Base-by-base conservation (phyloP, 2,797 vertebrate species). In the Hylomyscus alleni region DNA sequence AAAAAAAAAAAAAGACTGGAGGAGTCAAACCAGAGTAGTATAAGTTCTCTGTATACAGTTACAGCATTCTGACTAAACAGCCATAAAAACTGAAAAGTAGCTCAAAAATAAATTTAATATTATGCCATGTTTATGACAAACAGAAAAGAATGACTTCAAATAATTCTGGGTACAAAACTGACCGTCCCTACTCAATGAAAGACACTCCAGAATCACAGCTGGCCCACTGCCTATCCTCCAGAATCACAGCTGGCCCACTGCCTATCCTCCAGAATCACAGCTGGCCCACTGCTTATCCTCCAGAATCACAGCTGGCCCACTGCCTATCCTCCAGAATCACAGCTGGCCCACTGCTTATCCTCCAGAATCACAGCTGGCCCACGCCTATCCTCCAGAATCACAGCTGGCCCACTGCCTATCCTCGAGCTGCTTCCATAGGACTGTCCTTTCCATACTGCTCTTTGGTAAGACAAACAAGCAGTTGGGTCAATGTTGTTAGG, bases 401-500 rank as follows among this genome's bases (percentile, higher is more conserved):
- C 29, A 90, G 13, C 58, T 92, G 94, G 86, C 75, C 87, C 50
- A 62, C 65, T 76, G 62, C 81, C 54, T 92, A 2, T 82, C 86
- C 90, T 44, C 44, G n/a, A 82, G 93, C 44, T 96, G 26, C 40
- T 65, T 76, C 50, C 93, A 95, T 58, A 77, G 4, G 60, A 44
- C 40, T 80, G 87, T 84, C 81, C 88, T 77, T 96, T 87, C 92
- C 8, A 95, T 96, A 95, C 78, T 94, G 93, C 0, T 69, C 9
- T 82, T 73, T 15, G 12, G 95, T 86, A 37, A 96, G 86, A 75
- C 50, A 94, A 97, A 85, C 34, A 90, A 92, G 44, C 37, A 90
- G 76, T 90, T 92, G 60, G 29, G 20, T 88, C 91, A 96, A 92
- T 77, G 37, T 24, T 92, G 31, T 85, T 75, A 97, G 91, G 26